These are phyloP conservation scores for Rhodeus uyekii DNA, from an alignment of 2,797 vertebrate species.

Conservation along the genomic window DNA sequence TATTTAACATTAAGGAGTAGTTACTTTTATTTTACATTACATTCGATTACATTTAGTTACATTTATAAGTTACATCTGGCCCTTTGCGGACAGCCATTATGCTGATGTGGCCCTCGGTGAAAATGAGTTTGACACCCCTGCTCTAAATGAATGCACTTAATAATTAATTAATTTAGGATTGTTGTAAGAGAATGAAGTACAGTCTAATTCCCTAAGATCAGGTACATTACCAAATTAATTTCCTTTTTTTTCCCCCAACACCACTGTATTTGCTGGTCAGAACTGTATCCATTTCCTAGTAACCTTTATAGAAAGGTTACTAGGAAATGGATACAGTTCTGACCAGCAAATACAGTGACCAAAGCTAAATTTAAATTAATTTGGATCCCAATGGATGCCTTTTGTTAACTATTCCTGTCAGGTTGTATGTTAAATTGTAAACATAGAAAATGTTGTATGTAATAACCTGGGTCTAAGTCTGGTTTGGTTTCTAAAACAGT, in stretches of 20 bases:
- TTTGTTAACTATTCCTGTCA: background rate
- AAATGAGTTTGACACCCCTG: no score
- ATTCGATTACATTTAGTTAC: no score
- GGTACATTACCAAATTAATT: background rate
- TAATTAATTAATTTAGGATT: background rate
- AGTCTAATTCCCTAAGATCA: background rate
- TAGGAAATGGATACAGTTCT: background rate
- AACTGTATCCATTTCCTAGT: no score
- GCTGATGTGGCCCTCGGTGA: no score
- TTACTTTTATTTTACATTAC: no score
- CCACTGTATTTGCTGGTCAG: background rate
- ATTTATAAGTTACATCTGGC: no score
- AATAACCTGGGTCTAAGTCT: background rate
- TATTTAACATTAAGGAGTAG: no score
- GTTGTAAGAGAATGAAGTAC: background rate
- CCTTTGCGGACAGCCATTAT: no score
- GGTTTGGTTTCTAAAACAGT: no score
- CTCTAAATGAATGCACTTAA: no score
- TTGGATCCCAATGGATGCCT: background rate
- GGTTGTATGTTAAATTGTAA: background rate
- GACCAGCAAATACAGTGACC: background rate
- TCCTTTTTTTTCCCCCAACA: background rate
- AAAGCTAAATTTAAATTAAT: background rate
- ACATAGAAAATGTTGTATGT: background rate
- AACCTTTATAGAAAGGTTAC: no score